Evolutionary conservation across 1,140 invertebrate genomes (phyloP), one percentile per base, ranked within the genome.

Genomic region (Odontomachus brunneus): DNA sequence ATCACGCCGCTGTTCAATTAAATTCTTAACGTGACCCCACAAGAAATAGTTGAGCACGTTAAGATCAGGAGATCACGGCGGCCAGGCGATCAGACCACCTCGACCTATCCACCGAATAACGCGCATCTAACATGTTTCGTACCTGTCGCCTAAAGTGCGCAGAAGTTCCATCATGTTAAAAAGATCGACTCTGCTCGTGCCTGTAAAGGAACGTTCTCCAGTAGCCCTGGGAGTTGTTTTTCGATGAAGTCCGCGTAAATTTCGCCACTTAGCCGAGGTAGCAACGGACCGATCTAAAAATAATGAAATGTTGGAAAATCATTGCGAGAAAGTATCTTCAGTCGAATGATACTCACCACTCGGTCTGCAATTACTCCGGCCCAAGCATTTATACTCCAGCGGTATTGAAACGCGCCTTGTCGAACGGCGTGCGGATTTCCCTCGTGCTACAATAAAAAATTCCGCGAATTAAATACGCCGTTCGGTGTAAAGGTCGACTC

Each of bases 1-100:
- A n/a, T 55, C 17, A 55, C 53, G 53, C 53, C n/a, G 53, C 15
- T 55, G 15, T 55, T 55, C 53, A 55, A 55, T n/a, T n/a, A 55
- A 22, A 17, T n/a, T 55, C n/a, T 55, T 55, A 0, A 55, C n/a
- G n/a, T 55, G n/a, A n/a, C n/a, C 53, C 53, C n/a, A 19, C 19
- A 55, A 15, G 19, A 19, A 55, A 55, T n/a, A n/a, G n/a, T n/a
- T n/a, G n/a, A n/a, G n/a, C n/a, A n/a, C n/a, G n/a, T n/a, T n/a
- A n/a, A n/a, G n/a, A n/a, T n/a, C n/a, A n/a, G n/a, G n/a, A n/a
- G n/a, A n/a, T n/a, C n/a, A n/a, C n/a, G n/a, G n/a, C n/a, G n/a
- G n/a, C n/a, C n/a, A n/a, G n/a, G n/a, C n/a, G n/a, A n/a, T n/a
- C n/a, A n/a, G n/a, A n/a, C n/a, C n/a, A n/a, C n/a, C n/a, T n/a